phyloP scores from a whole-genome alignment of 1,140 invertebrate species.

The Rhynchophorus ferrugineus region DNA sequence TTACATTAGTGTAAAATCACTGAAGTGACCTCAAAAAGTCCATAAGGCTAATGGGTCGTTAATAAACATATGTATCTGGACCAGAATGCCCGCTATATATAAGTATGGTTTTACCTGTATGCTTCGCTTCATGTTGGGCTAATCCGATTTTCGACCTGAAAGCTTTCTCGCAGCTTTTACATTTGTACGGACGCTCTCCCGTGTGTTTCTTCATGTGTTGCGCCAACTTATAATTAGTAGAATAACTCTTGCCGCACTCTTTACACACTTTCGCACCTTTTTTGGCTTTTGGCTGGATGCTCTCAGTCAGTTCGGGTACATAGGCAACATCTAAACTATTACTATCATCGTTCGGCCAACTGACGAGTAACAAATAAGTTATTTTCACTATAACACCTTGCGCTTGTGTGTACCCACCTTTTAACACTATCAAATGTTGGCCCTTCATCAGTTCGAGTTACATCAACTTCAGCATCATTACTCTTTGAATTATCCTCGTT shows the following conservation, averaged over 20 bases:
- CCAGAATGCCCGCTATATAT: too few relatives aligned
- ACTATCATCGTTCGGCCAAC: conserved; percentile 11
- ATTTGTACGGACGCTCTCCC: conserved; percentile 69
- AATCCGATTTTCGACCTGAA: conserved; percentile 61
- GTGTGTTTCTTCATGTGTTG: conserved; percentile 72
- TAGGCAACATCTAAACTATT: conserved; percentile 1
- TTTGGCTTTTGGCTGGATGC: conserved; percentile 27
- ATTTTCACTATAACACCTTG: too few relatives aligned
- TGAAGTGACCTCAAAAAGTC: too few relatives aligned
- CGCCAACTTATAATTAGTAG: conserved; percentile 58
- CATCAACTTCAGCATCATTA: background rate
- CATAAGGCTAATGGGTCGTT: too few relatives aligned
- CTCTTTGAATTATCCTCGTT: conserved; percentile 5
- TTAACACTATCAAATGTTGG: conserved; percentile 6
- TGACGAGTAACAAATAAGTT: too few relatives aligned
- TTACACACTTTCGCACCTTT: conserved; percentile 48
- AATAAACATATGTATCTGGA: too few relatives aligned
- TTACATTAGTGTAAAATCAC: too few relatives aligned
- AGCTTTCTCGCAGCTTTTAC: conserved; percentile 62
- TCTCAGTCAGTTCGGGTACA: background rate
- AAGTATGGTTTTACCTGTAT: conserved; percentile 51
- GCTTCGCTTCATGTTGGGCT: conserved; percentile 60
- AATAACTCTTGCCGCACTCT: conserved; percentile 52
- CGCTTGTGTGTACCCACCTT: too few relatives aligned
- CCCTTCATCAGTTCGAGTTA: conserved; percentile 5